Evolutionary conservation across 2,888 invertebrate species (phyloP), one percentile per base, ranked within the genome.

Genomic region (Acleris emargana): DNA sequence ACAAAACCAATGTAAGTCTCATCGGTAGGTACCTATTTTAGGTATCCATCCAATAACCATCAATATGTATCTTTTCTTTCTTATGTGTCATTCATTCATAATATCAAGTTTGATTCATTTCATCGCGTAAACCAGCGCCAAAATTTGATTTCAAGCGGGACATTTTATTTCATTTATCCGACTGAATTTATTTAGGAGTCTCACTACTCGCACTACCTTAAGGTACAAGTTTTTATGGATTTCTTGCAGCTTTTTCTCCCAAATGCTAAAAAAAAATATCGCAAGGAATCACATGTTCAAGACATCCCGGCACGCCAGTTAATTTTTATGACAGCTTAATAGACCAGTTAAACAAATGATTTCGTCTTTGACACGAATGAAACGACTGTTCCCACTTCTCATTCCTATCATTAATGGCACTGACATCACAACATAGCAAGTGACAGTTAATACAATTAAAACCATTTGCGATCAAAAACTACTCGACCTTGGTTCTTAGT

Each of bases 381-480:
- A 25, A 25, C 25, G 25, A 58, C 38, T 49, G 17, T 47, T n/a
- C 28, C 28, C 32, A 51, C 28, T 45, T 22, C 13, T 54, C 47
- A 38, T 50, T 51, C 20, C 17, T 62, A 20, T 25, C 50, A 18
- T 17, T 22, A 54, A 59, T 64, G 22, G 64, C 54, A 49, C 47
- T 64, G 64, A 64, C 64, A 57, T 45, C 45, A 64, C 42, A 58
- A 53, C 43, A 43, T 50, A 13, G 17, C 55, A 49, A 28, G n/a
- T 59, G 50, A 59, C 64, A 64, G 54, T 59, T 59, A 54, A 28
- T 54, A 28, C 54, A 59, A 59, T 55, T 64, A 50, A 38, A 11
- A 50, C 54, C n/a, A 50, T n/a, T 42, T 17, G 54, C 53, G 53
- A 59, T 59, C 17, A 18, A 42, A 11, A 17, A 50, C 20, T 22